Conservation (phyloP, 2,113 vertebrate genomes). For the Eupsittula cactorum region DNA sequence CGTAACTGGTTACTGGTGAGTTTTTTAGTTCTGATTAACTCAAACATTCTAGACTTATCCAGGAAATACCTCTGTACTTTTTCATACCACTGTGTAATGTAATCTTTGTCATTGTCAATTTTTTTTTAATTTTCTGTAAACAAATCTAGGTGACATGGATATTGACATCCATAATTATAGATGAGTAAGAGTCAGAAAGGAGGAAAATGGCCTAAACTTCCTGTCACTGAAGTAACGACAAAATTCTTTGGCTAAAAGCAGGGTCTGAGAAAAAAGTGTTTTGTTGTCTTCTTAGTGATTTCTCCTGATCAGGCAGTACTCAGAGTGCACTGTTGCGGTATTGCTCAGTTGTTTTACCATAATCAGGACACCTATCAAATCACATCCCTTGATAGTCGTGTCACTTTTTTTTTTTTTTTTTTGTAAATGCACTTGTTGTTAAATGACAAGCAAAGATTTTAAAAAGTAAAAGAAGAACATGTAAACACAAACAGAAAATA, state of each 20-base stretch:
- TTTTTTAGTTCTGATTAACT: neutral
- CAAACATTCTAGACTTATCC: neutral
- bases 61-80: slow-evolving; percentile 43
- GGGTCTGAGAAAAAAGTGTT: neutral
- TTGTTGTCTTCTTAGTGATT: neutral
- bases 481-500: slow-evolving; percentile 3
- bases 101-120: neutral
- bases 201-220: neutral
- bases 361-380: neutral
- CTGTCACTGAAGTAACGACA: neutral
- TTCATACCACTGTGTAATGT: neutral
- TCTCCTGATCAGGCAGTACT: neutral
- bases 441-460: neutral
- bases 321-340: neutral
- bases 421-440: neutral
- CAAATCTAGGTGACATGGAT: neutral
- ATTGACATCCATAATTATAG: neutral
- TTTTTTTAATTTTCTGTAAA: slow-evolving; percentile 8
- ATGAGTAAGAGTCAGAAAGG: neutral
- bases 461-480: neutral
- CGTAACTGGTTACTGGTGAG: neutral
- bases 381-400: neutral
- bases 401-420: neutral
- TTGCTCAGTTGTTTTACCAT: neutral
- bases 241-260: neutral